A percentile compares a stretch with the other conserved stretches of the same genome.
Evolutionary conservation across 2,113 vertebrate species (phyloP).

Genomic region (Elephas maximus): DNA sequence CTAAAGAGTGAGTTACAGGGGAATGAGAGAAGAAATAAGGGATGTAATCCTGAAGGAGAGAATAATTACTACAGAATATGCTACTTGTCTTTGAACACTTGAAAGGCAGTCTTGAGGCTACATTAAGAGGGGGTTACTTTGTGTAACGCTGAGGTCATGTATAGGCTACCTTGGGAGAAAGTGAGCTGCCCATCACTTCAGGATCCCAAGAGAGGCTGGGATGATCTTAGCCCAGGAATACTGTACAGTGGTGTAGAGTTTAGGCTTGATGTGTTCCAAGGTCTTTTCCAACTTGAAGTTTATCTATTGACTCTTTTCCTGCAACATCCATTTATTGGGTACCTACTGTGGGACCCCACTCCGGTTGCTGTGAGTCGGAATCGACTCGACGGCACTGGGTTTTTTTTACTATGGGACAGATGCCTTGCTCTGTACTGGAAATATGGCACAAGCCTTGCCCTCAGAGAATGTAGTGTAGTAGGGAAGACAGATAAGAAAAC

Average conservation of each 20-base stretch:
- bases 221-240: neutral
- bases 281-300: neutral
- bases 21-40: neutral
- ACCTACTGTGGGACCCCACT: neutral
- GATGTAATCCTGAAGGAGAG: neutral
- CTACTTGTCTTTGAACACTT: neutral
- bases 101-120: neutral
- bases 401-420: neutral
- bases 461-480: neutral
- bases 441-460: neutral
- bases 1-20: neutral
- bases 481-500: neutral
- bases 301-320: neutral
- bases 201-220: neutral
- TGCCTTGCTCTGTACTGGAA: neutral
- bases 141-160: neutral
- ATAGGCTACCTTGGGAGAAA: neutral
- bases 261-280: neutral
- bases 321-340: neutral
- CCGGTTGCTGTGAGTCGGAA: too few relatives aligned
- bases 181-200: neutral
- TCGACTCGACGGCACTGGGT: too few relatives aligned
- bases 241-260: neutral
- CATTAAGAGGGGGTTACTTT: neutral
- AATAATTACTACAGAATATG: neutral